Base-by-base conservation (phyloP, 2,113 vertebrate genomes). In the Conger conger region DNA sequence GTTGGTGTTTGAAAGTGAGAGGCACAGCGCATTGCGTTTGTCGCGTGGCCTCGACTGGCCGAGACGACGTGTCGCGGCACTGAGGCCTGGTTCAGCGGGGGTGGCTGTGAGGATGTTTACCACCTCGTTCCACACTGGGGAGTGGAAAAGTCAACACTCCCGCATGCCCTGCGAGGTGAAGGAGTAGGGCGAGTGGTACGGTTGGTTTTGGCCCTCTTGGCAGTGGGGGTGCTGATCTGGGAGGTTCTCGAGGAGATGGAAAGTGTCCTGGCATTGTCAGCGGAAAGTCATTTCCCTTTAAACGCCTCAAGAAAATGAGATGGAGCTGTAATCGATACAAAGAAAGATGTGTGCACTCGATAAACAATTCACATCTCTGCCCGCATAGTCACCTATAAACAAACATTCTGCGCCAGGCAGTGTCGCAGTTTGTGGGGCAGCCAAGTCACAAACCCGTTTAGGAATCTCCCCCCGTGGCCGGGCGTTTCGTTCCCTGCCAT, bases 221-320 rank as follows among this genome's bases (percentile, higher is more conserved):
- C 35, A 76, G 40, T 40, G 40, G 42, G 3, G n/a, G 45, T 50
- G 68, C 82, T 20, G 82, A 57, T 8, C 35, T n/a, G 50, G 83
- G 40, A 84, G 76, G 83, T 84, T 79, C 83, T 38, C 35, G 23
- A 77, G 76, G 33, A 79, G 42, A 50, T 23, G 73, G 83, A 40
- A 50, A 50, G 45, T 13, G 68, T 53, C 68, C 83, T 79, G 36
- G 33, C 36, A 1, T 73, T 37, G 37, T 38, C 60, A 73, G 68
- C 68, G 27, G 9, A 73, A 4, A 1, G 27, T 30, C 27, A 8
- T 73, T 13, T 9, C 27, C 13, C 13, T 33, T 30, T 30, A 30
- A 73, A n/a, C n/a, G 57, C 57, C 57, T 63, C 57, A 3, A 33
- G 27, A 33, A 73, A 73, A 73, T 73, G 9, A 68, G 27, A 68